Conservation (phyloP, 2,888 invertebrate genomes). For the Horisme vitalbata region DNA sequence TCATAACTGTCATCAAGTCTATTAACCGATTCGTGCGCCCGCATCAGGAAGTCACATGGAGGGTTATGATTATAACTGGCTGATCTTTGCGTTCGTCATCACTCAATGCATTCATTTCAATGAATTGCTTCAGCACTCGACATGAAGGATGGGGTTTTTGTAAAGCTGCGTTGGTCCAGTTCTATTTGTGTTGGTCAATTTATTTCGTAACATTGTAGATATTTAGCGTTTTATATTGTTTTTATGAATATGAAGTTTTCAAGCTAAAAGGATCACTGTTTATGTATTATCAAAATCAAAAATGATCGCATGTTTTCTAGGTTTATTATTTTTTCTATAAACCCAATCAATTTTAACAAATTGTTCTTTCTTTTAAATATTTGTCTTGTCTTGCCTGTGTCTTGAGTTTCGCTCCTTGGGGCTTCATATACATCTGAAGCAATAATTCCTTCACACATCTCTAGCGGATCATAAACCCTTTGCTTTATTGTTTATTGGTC, state of each 20-base stretch:
- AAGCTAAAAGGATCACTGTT: slow-evolving; percentile 5
- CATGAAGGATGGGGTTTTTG: slow-evolving; percentile 25
- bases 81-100: slow-evolving; percentile 50
- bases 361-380: slow-evolving; percentile 29
- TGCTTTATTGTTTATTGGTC: slow-evolving; percentile 60
- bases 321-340: no score
- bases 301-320: no score
- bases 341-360: no score
- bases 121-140: slow-evolving; percentile 16
- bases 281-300: background rate
- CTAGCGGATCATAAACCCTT: slow-evolving; percentile 53
- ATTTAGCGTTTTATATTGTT: background rate
- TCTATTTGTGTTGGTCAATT: slow-evolving; percentile 44
- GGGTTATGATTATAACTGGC: slow-evolving; percentile 53
- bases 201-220: slow-evolving; percentile 38
- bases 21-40: slow-evolving; percentile 70
- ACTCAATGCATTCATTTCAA: slow-evolving; percentile 38
- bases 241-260: slow-evolving; percentile 1
- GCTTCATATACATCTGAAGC: slow-evolving; percentile 49
- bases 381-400: slow-evolving; percentile 3
- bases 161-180: slow-evolving; percentile 43
- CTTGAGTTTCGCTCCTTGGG: slow-evolving; percentile 48
- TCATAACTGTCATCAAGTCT: slow-evolving; percentile 72
- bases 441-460: slow-evolving; percentile 51
- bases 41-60: slow-evolving; percentile 78